Evolutionary conservation across 2,888 invertebrate genomes (phyloP), one percentile per base, ranked within the genome.

Genomic region (Aspidiotus rigidus): DNA sequence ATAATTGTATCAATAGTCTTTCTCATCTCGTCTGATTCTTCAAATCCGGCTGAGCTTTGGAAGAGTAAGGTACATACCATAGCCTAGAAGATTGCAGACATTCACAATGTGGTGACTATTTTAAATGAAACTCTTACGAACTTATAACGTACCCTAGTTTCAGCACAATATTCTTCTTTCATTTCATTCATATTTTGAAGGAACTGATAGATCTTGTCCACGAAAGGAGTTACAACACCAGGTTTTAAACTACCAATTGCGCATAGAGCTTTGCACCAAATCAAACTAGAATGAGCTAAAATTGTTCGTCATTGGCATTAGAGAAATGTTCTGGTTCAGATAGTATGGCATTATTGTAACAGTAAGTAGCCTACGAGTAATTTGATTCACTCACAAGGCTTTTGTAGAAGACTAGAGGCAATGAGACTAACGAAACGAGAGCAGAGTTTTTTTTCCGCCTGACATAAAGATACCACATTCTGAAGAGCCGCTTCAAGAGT

Each of bases 61-160:
- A 93, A 86, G 54, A 93, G 80, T 71, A 93, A 81, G 0, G 92
- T 92, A 75, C 89, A 89, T 7, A 94, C 80, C 78, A 91, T 88
- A 15, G 90, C 86, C 72, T 79, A 70, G 10, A 74, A 59, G 15
- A 57, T 15, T 57, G 2, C 10, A 15, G 57, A 7, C 7, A 57
- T 15, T 57, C 11, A 2, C 3, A 8, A n/a, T 44, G 6, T 40
- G 55, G 61, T 13, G 6, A 62, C 57, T 2, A 63, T 17, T 7
- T 3, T 57, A 17, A 71, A 9, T 74, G 72, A 16, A 79, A 9
- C 77, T 74, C 49, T 7, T 13, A 60, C n/a, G 13, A 15, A 67
- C 17, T 69, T 1, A 77, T 77, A 57, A 53, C 53, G 57, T 71
- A 79, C 80, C 76, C 78, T 79, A 0, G 79, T 77, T 70, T 78